Base-by-base conservation (phyloP, 2,797 vertebrate genomes). In the Scolopax bukidnonensis region DNA sequence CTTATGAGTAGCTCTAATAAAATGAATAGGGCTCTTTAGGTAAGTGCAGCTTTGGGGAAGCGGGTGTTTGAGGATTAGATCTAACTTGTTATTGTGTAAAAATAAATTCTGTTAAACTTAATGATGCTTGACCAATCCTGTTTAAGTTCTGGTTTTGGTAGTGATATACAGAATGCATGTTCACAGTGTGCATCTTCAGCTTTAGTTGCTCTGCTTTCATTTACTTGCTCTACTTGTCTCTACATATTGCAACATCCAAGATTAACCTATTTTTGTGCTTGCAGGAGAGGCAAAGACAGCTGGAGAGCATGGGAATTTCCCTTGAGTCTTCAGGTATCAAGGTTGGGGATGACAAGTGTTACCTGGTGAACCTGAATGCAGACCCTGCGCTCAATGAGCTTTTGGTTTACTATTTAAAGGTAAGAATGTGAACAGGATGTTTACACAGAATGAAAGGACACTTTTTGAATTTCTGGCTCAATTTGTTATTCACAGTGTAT, bases 261-360 rank as follows among this genome's bases (percentile, higher is more conserved):
- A 41, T 64, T 16, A 80, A 78, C 38, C 25, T 63, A 4, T 73
- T 77, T 83, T 38, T 95, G 11, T 96, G 30, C 96, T 93, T 93
- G 53, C 97, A 99, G 99, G 99, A 99, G 93, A 98, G 99, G 65
- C 99, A 99, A 90, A 99, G 98, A 76, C 99, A 99, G 91, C 97
- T 99, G 51, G 99, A 99, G 97, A 99, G 99, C 96, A 99, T 99
- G 99, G 99, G 99, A 17, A 99, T 99, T 97, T 99, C 99, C 90
- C 98, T 99, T 25, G 99, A 99, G 97, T 99, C 98, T 1, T 99
- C 99, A 18, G 99, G 99, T 53, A 99, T 99, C 94, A 99, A 99
- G 97, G 99, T 99, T 73, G 99, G 99, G 9, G 99, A 99, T 93
- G 99, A 99, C 97, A 99, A 99, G 91, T 99, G 99, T 96, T 99